These are phyloP conservation scores for Sebastes oblongus DNA, from an alignment of 2,797 vertebrate species.

Conservation along the genomic window DNA sequence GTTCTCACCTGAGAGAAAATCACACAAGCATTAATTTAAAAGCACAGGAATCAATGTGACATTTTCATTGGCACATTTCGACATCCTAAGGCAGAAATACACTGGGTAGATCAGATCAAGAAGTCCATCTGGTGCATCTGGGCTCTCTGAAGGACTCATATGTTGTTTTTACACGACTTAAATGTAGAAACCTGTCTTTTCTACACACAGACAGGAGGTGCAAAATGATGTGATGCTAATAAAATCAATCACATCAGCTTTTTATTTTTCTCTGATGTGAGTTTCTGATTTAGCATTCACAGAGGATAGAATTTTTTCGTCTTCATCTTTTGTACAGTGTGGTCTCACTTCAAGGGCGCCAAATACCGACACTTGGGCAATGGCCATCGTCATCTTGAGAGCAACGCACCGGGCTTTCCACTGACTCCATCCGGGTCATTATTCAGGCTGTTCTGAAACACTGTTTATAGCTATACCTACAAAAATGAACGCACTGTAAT, in stretches of 20 bases:
- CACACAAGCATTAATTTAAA: slow-evolving; percentile 53
- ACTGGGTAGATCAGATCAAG: not conserved
- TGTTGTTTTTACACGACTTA: not conserved
- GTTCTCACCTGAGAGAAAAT: slow-evolving; percentile 59
- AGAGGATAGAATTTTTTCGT: not conserved
- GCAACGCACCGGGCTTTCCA: not conserved
- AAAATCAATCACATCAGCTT: not conserved
- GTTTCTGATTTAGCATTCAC: not conserved
- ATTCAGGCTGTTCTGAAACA: not conserved
- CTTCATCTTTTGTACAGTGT: not conserved
- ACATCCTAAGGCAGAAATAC: slow-evolving; percentile 15
- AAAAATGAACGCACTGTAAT: not conserved
- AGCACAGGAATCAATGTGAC: slow-evolving; percentile 56
- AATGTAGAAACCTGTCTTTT: not conserved
- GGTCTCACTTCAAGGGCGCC: not conserved
- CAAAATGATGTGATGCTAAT: not conserved
- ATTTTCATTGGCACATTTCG: slow-evolving; percentile 56
- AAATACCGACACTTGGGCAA: not conserved
- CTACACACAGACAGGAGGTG: not conserved
- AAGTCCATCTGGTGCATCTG: not conserved
- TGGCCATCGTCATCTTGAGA: not conserved
- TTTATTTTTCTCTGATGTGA: not conserved
- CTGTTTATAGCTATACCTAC: not conserved
- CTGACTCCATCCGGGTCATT: not conserved
- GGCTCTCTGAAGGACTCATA: not conserved